These are phyloP conservation scores for Melinaea marsaeus DNA, from an alignment of 2,888 invertebrate genomes.

Conservation along the genomic window DNA sequence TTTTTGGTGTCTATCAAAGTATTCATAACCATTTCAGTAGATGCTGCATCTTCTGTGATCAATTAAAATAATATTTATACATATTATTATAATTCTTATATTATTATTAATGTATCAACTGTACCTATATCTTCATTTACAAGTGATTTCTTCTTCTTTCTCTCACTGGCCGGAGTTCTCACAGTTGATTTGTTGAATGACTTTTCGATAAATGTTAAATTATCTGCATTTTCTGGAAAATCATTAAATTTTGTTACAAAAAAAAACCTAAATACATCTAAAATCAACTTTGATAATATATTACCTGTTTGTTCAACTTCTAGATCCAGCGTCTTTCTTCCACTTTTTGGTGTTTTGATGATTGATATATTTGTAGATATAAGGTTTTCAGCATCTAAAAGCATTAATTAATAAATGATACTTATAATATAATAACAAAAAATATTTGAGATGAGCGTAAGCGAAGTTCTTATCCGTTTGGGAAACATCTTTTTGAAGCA, in stretches of 20 bases:
- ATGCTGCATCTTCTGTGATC: neutral
- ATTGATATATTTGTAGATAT: neutral
- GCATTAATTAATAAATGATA: neutral
- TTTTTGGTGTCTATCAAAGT: slow-evolving; percentile 1
- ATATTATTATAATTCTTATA: neutral
- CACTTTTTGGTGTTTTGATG: slow-evolving; percentile 9
- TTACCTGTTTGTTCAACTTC: slow-evolving; percentile 8
- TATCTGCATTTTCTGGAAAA: slow-evolving; percentile 4
- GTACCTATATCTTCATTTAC: slow-evolving; percentile 6
- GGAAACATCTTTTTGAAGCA: no score
- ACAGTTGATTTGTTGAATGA: slow-evolving; percentile 17
- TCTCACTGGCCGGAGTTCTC: slow-evolving; percentile 30
- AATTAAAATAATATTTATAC: neutral
- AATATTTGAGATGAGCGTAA: no score
- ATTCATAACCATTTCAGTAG: slow-evolving; percentile 11
- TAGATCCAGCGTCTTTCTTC: slow-evolving; percentile 4
- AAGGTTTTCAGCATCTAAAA: neutral
- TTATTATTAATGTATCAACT: neutral
- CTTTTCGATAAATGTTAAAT: slow-evolving; percentile 9
- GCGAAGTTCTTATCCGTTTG: no score
- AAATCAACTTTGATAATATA: neutral
- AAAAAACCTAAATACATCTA: no score
- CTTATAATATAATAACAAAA: neutral
- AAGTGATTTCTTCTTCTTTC: slow-evolving; percentile 25
- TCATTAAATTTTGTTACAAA: neutral